Percentiles rank a stretch among this genome's conserved stretches.
Evolutionary conservation across 2,888 invertebrate genomes (phyloP).

Genomic region (Caenorhabditis sp.): DNA sequence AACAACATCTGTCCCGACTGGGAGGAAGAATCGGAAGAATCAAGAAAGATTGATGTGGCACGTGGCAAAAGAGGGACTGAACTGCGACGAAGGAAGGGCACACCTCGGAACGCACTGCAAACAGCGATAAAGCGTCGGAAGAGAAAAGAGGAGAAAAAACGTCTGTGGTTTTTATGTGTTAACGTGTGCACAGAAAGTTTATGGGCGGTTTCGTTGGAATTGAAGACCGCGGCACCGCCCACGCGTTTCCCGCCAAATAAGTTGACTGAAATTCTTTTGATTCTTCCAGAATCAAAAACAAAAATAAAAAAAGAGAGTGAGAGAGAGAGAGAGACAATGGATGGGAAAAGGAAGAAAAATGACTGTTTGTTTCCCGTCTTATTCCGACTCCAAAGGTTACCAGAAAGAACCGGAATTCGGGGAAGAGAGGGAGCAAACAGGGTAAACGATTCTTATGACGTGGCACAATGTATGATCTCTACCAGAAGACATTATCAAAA

Average conservation of each 20-base stretch:
- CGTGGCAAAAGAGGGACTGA: constrained; percentile 15
- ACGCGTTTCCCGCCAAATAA: constrained; percentile 2
- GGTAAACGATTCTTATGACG: not conserved
- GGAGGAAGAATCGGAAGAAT: not conserved
- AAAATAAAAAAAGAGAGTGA: constrained; percentile 1
- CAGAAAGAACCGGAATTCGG: constrained; percentile 24
- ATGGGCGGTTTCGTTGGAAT: constrained; percentile 36
- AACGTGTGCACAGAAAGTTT: constrained; percentile 19
- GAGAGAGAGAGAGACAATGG: not conserved
- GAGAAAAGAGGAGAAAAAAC: constrained; percentile 16
- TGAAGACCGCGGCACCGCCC: not conserved
- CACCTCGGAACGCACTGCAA: constrained; percentile 31
- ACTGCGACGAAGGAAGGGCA: not conserved
- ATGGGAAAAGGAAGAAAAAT: not conserved
- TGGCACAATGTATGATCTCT: too few relatives aligned
- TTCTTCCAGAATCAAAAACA: not conserved
- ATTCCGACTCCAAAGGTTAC: too few relatives aligned
- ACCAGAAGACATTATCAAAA: too few relatives aligned
- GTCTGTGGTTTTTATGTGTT: constrained; percentile 19
- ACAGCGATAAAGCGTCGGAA: constrained; percentile 39
- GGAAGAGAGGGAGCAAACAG: constrained; percentile 28
- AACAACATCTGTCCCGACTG: constrained; percentile 2
- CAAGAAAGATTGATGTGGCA: constrained; percentile 14
- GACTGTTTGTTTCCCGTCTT: constrained; percentile 35
- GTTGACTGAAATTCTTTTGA: constrained; percentile 2